Evolutionary conservation across 2,113 vertebrate genomes (phyloP), one percentile per base, ranked within the genome.

Genomic region (Phrynosoma blainvillii): DNA sequence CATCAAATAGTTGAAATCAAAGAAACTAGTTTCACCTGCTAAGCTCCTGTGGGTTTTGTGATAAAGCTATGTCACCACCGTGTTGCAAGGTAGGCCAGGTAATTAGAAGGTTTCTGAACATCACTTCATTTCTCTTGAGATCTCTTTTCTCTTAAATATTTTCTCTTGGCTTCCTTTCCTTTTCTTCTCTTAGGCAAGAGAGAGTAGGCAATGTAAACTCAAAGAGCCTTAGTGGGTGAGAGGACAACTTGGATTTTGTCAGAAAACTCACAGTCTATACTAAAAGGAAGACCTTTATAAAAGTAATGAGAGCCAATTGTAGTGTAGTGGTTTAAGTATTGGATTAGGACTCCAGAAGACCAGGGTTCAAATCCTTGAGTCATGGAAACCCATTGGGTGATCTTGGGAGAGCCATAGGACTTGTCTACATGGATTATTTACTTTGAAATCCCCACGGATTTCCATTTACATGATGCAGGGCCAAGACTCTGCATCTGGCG

Each of bases 1-100:
- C 0, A 8, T 12, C 14, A 89, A 87, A 82, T 89, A 83, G 79
- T 14, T 75, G 30, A 68, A 1, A 54, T 88, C 47, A 83, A 89
- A 89, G 62, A 83, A 80, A 90, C 36, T 32, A 79, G 5, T 32
- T 73, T 87, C 12, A 14, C 14, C 40, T 70, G 36, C 59, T 23
- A 42, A 52, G 1, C 25, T 70, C 65, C 25, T n/a, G 36, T 76
- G 36, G 16, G 36, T 7, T 13, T 75, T 40, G 36, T 40, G 18
- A 76, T 42, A 5, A 76, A 42, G 18, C 16, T 40, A 20, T 40
- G 32, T 18, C 36, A 42, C 36, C 8, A 42, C 23, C 68, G 13
- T 5, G 30, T 82, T 68, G 21, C 40, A 62, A 66, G 23, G 20
- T 65, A 65, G 10, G 11, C n/a, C 32, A 25, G 21, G 42, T 70